These are phyloP conservation scores for Coendou prehensilis DNA, from an alignment of 2,797 vertebrate species.

Conservation along the genomic window DNA sequence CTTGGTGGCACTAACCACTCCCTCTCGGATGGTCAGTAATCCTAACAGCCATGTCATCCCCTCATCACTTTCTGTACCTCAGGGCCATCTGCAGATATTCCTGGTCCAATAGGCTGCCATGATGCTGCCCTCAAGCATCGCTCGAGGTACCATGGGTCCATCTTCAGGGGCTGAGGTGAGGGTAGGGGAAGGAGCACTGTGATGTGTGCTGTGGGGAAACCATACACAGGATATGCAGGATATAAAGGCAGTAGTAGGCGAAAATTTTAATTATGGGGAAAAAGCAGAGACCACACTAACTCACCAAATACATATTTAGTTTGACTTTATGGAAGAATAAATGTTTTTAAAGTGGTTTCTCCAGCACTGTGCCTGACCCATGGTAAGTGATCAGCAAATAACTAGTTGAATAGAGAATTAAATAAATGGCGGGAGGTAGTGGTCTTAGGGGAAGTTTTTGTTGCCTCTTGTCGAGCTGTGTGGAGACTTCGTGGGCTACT, in stretches of 20 bases:
- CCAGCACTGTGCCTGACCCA: background rate
- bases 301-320: background rate
- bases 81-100: background rate
- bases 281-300: background rate
- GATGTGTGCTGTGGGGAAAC: background rate
- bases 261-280: constrained; percentile 23
- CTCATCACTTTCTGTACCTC: background rate
- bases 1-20: background rate
- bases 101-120: background rate
- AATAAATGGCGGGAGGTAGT: background rate
- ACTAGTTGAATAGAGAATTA: background rate
- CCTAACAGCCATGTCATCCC: background rate
- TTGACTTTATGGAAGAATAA: constrained; percentile 19
- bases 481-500: background rate
- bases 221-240: background rate
- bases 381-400: background rate
- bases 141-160: background rate
- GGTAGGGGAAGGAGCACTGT: background rate
- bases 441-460: background rate
- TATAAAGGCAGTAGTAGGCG: background rate
- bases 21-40: background rate
- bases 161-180: background rate
- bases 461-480: background rate
- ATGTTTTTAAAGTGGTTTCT: background rate
- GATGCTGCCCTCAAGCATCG: background rate